A percentile compares a stretch with the other conserved stretches of the same genome.
phyloP scores from a whole-genome alignment of 2,888 invertebrate species.

The Gari tellinella region DNA sequence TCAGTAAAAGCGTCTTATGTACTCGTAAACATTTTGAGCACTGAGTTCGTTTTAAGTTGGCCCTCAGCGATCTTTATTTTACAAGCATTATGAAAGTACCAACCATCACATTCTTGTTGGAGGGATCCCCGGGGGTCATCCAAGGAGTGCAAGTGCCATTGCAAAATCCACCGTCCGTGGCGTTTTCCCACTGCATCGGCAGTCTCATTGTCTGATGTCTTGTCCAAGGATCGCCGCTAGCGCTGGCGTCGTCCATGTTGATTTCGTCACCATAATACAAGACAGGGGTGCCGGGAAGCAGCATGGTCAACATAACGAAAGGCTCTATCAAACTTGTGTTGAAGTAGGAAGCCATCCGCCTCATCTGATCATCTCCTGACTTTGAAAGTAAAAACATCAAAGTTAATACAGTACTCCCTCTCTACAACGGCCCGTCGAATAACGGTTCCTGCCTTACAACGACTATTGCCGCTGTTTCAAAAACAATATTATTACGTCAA shows the following conservation, averaged over 20 bases:
- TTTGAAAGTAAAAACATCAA: constrained; percentile 28
- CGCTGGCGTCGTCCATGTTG: constrained; percentile 86
- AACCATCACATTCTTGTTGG: constrained; percentile 69
- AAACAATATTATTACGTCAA: too few species aligned
- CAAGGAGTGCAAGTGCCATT: constrained; percentile 50
- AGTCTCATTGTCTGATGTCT: constrained; percentile 67
- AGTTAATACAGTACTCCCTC: too few species aligned
- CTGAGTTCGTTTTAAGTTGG: too few species aligned
- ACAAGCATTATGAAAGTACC: too few species aligned
- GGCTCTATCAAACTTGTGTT: constrained; percentile 82
- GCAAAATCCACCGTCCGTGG: constrained; percentile 70
- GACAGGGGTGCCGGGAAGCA: constrained; percentile 93
- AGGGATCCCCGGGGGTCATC: constrained; percentile 66
- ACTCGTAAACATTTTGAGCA: too few species aligned
- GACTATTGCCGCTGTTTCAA: too few species aligned
- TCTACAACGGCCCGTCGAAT: too few species aligned
- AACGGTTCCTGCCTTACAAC: too few species aligned
- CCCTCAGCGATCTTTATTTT: too few species aligned
- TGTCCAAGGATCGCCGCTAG: constrained; percentile 13
- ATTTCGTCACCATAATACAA: constrained; percentile 96
- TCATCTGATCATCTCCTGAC: constrained; percentile 70
- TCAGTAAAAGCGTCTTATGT: too few species aligned
- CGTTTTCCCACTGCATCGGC: constrained; percentile 80
- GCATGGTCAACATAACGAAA: constrained; percentile 91
- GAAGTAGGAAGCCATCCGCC: constrained; percentile 64